These are phyloP conservation scores for Brassicogethes aeneus DNA, from an alignment of 2,888 invertebrate genomes.

Conservation along the genomic window DNA sequence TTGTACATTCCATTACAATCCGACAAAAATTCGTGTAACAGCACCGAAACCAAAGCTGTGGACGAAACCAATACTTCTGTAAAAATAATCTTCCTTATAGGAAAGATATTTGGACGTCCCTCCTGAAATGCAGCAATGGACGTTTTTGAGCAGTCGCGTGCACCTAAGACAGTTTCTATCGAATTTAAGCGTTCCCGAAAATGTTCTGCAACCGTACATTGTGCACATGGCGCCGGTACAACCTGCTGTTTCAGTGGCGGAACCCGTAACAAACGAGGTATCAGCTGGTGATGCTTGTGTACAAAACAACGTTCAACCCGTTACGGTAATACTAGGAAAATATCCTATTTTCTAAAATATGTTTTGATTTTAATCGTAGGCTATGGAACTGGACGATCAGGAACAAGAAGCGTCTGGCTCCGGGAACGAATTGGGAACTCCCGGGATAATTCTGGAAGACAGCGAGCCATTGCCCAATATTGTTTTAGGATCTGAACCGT, in stretches of 20 bases:
- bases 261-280: slow-evolving; percentile 6
- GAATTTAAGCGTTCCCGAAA: slow-evolving; percentile 28
- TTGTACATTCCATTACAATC: too few species aligned
- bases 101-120: slow-evolving; percentile 21
- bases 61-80: too few species aligned
- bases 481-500: slow-evolving; percentile 47
- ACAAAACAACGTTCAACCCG: too few species aligned
- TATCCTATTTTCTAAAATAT: too few species aligned
- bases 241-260: slow-evolving; percentile 4
- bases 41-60: too few species aligned
- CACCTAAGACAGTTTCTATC: slow-evolving; percentile 28
- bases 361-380: too few species aligned
- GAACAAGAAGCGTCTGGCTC: slow-evolving; percentile 25
- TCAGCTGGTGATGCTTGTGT: neutral
- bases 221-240: slow-evolving; percentile 24
- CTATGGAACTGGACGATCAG: slow-evolving; percentile 45
- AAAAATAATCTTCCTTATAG: slow-evolving; percentile 1
- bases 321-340: too few species aligned
- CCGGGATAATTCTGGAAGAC: slow-evolving; percentile 25
- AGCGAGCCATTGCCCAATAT: slow-evolving; percentile 44
- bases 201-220: slow-evolving; percentile 32
- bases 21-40: too few species aligned
- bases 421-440: slow-evolving; percentile 17
- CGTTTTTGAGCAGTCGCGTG: slow-evolving; percentile 26
- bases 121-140: slow-evolving; percentile 34